Evolutionary conservation across 2,797 vertebrate genomes (phyloP).

Genomic region (Spea hammondii): DNA sequence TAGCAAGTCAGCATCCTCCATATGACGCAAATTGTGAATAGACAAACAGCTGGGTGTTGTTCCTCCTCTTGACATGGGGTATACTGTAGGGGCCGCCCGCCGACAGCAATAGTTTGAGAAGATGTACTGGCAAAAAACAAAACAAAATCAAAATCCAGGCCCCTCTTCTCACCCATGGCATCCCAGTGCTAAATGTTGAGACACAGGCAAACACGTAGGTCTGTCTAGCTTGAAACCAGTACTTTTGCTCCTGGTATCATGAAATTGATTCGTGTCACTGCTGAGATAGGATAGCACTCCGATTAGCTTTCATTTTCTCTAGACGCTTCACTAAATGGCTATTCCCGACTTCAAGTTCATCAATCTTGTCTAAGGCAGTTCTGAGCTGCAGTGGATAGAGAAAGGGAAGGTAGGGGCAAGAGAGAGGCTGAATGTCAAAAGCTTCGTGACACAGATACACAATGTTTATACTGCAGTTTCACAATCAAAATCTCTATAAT

Average conservation of each 20-base stretch:
- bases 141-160: background rate
- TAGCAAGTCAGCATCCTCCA: background rate
- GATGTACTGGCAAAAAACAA: constrained; percentile 13
- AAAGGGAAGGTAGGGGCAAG: constrained; percentile 1
- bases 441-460: background rate
- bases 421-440: background rate
- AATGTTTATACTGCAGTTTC: background rate
- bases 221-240: background rate
- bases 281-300: constrained; percentile 83
- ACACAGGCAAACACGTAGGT: constrained; percentile 13
- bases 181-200: constrained; percentile 4
- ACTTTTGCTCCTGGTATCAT: background rate
- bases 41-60: background rate
- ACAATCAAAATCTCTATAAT: background rate
- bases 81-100: background rate
- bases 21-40: background rate
- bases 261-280: constrained; percentile 57
- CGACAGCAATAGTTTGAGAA: constrained; percentile 21
- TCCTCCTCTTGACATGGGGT: background rate
- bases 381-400: constrained; percentile 74
- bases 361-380: constrained; percentile 86
- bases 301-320: constrained; percentile 91
- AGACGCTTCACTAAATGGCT: constrained; percentile 87
- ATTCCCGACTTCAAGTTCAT: constrained; percentile 94
- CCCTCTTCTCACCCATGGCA: constrained; percentile 3